Evolutionary conservation across 2,888 invertebrate species (phyloP).

Genomic region (Spodoptera littoralis): DNA sequence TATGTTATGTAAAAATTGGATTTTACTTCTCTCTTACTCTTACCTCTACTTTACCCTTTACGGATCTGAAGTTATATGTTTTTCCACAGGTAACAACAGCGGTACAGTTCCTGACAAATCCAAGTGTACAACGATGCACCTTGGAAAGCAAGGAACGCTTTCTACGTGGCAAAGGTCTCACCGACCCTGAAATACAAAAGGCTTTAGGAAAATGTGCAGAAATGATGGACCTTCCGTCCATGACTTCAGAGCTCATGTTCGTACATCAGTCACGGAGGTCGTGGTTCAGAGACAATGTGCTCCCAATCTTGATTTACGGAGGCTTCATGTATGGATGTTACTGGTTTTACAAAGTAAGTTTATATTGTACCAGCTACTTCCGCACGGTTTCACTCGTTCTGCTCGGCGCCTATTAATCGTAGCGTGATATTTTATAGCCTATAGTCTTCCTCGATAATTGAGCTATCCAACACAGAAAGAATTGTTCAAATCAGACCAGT

Average conservation of each 20-base stretch:
- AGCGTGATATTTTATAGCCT: too few relatives aligned
- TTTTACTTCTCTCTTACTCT: too few relatives aligned
- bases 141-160: slow-evolving; percentile 94
- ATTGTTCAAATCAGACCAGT: too few relatives aligned
- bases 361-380: too few relatives aligned
- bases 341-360: slow-evolving; percentile 93
- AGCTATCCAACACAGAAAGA: too few relatives aligned
- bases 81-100: slow-evolving; percentile 93
- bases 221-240: slow-evolving; percentile 74
- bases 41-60: too few relatives aligned
- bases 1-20: too few relatives aligned
- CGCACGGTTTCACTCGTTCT: too few relatives aligned
- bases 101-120: slow-evolving; percentile 95
- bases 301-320: slow-evolving; percentile 93
- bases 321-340: slow-evolving; percentile 94
- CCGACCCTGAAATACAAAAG: slow-evolving; percentile 92
- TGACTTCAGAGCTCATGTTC: slow-evolving; percentile 81
- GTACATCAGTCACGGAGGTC: slow-evolving; percentile 76
- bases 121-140: slow-evolving; percentile 94
- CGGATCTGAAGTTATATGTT: neutral
- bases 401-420: too few relatives aligned
- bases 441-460: too few relatives aligned
- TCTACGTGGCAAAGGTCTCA: slow-evolving; percentile 93
- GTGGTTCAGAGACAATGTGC: slow-evolving; percentile 91
- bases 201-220: slow-evolving; percentile 92